Conservation (phyloP, 2,797 vertebrate species). For the Acropternis orthonyx region DNA sequence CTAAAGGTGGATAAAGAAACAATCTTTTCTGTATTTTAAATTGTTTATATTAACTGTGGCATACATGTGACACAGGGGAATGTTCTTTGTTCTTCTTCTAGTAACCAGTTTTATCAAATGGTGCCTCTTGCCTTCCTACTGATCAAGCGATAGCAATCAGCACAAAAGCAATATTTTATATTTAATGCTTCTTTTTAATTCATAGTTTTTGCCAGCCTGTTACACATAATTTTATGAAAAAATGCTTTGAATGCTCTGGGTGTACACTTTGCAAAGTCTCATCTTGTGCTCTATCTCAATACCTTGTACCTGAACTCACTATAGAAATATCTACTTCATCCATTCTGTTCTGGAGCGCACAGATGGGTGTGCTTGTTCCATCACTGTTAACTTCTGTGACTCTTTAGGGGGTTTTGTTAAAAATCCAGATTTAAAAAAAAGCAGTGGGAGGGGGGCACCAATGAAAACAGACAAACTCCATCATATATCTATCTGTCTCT, state of each 20-base stretch:
- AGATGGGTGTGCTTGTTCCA: not conserved
- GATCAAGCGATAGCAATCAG: not conserved
- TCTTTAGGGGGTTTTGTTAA: not conserved
- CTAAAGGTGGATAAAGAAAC: not conserved
- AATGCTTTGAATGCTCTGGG: not conserved
- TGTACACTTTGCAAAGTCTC: not conserved
- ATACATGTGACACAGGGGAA: not conserved
- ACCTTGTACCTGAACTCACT: not conserved
- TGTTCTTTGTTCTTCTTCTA: not conserved
- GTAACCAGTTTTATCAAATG: not conserved
- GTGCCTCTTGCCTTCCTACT: not conserved
- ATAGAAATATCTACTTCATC: not conserved
- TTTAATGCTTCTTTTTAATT: not conserved
- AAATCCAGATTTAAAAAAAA: not conserved
- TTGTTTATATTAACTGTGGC: not conserved
- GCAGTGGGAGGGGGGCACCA: not conserved
- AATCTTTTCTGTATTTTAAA: not conserved
- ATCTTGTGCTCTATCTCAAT: not conserved
- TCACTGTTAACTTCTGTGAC: not conserved
- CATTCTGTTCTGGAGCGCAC: not conserved
- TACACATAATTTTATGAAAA: not conserved
- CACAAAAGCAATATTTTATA: not conserved
- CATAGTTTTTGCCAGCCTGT: not conserved
- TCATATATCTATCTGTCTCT: not conserved
- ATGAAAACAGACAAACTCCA: not conserved